Evolutionary conservation across 2,113 vertebrate species (phyloP).

Genomic region (Leiothrix lutea): DNA sequence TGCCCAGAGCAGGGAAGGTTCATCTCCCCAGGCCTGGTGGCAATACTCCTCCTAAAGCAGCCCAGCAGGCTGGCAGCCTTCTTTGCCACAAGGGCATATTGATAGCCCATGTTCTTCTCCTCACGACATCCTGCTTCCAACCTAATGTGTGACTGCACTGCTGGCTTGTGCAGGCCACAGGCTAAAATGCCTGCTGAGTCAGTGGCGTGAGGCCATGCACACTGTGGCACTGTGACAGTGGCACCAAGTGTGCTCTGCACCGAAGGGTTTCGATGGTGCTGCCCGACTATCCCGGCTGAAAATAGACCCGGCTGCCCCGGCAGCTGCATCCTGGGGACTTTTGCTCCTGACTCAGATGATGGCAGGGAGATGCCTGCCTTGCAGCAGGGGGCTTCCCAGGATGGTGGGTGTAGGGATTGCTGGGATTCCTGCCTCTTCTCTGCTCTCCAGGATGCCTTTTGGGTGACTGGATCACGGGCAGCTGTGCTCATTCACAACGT

Average conservation of each 20-base stretch:
- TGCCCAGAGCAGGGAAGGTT: not conserved
- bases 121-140: not conserved
- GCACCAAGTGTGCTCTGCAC: not conserved
- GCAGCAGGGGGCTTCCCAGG: not conserved
- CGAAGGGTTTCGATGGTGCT: accelerated
- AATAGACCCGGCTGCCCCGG: not conserved
- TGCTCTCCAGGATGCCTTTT: not conserved
- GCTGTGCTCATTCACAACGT: accelerated
- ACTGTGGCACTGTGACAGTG: not conserved
- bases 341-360: not conserved
- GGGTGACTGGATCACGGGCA: accelerated
- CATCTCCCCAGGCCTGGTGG: not conserved
- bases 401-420: not conserved
- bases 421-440: not conserved
- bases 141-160: accelerated
- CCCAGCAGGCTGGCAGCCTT: not conserved
- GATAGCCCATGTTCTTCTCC: not conserved
- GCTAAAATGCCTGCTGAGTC: not conserved
- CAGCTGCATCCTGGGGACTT: not conserved
- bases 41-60: not conserved
- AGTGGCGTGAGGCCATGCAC: not conserved
- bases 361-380: not conserved
- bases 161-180: not conserved
- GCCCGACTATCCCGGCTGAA: not conserved
- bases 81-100: not conserved